Base-by-base conservation (phyloP, 2,113 vertebrate species). In the Buteo buteo region DNA sequence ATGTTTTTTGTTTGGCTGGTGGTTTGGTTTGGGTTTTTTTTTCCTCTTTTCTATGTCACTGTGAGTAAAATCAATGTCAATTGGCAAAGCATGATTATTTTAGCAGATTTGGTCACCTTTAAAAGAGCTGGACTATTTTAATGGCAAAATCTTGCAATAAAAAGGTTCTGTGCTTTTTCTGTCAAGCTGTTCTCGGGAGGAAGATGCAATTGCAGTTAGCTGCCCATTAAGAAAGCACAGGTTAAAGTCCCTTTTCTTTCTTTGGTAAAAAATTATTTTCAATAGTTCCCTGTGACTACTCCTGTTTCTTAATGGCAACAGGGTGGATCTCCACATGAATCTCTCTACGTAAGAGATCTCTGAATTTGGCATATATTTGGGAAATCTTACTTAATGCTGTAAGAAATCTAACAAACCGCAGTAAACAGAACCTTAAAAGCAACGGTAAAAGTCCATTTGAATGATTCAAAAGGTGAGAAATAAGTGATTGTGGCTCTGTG, bases 281-380 rank as follows among this genome's bases (percentile, higher is more conserved):
- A 82, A 42, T 73, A 93, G 74, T 64, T 89, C 50, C 73, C n/a
- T 87, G n/a, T 78, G 79, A 94, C 91, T 94, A 91, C 90, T 82
- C n/a, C 50, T 59, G 4, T 85, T 86, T 84, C 54, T 94, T 85
- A 82, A 79, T 85, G 90, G 92, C 82, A 94, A 32, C 74, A 71
- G 82, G 40, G n/a, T 88, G 31, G 44, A 61, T 65, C 82, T 82
- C 93, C 79, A 83, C 31, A 11, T 65, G 74, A 47, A 65, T 82
- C 65, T 81, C 50, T 71, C n/a, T 10, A 59, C 71, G 69, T 70
- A 85, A 64, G 64, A 78, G 64, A n/a, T 86, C 45, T 86, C 69
- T 9, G 22, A 38, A 73, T 73, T 67, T 52, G 59, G 47, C 24
- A 18, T 81, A 7, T 73, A 32, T 58, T 92, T 88, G 52, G 59